Base-by-base conservation (phyloP, 1,140 invertebrate species). In the Panulirus ornatus region DNA sequence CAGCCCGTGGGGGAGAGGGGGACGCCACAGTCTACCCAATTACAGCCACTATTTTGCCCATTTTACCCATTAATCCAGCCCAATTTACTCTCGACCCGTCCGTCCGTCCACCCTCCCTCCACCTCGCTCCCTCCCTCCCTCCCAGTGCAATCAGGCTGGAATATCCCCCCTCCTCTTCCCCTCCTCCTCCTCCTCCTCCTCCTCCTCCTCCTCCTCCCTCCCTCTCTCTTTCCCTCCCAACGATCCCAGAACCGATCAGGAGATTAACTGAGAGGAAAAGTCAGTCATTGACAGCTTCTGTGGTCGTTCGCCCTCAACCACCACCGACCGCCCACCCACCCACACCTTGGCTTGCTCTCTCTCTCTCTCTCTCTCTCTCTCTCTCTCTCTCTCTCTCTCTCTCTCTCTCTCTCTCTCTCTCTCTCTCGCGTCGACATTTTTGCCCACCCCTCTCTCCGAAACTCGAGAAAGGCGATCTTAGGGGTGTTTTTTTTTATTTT, bases 31-130 rank as follows among this genome's bases (percentile, higher is more conserved):
- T 51, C 58, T 40, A 51, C 78, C 87, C 87, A 88, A 88, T 88
- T 88, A 88, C 87, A 89, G 81, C 51, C 87, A 82, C 66, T 89
- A 83, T 84, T 76, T 89, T 89, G 40, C 63, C 87, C 51, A 54
- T 73, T 75, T 89, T 89, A 38, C 47, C 40, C 82, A 75, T 71
- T 85, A 76, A 90, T 70, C 58, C 81, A 58, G 30, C 38, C 88
- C 88, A 58, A 78, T 84, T 85, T 85, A 36, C 54, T 38, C 73
- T 36, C 81, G 44, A 42, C 51, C 51, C 38, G n/a, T 30, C 40
- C 40, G 19, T 38, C 22, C 73, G 44, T 42, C 34, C 42, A 44
- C 14, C 34, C 36, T 40, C 47, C n/a, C n/a, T 54, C 34, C 14
- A 47, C 36, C 36, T 30, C 70, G 71, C 47, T 78, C n/a, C 14